A percentile compares a stretch with the other conserved stretches of the same genome.
Evolutionary conservation across 30 jellyfish, hydroid and myxozoan species (phyloP).

Genomic region (Aurelia aurita complex sp. Pacific): DNA sequence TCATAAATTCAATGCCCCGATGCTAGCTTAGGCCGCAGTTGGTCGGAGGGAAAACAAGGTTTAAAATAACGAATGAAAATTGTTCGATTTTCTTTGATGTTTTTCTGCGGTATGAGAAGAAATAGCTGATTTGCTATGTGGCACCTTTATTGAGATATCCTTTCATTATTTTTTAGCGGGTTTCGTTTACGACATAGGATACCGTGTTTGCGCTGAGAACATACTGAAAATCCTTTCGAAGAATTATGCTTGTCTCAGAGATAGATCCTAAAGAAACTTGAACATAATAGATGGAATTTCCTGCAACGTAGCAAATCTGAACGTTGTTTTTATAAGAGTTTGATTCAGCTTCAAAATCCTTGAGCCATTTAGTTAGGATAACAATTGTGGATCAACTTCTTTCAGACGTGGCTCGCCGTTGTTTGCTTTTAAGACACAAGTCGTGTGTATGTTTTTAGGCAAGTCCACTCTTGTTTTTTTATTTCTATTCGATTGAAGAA

Average conservation of each 20-base stretch:
- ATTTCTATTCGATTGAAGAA: too few relatives aligned
- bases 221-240: slow-evolving; percentile 42
- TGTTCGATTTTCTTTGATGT: slow-evolving; percentile 33
- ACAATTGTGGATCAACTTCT: neutral
- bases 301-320: slow-evolving; percentile 26
- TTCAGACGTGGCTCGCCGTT: neutral
- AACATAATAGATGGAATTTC: slow-evolving; percentile 36
- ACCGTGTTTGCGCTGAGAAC: slow-evolving; percentile 51
- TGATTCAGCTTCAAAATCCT: neutral
- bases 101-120: slow-evolving; percentile 36
- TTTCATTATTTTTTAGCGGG: slow-evolving; percentile 41
- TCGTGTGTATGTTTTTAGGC: neutral
- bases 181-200: slow-evolving; percentile 37
- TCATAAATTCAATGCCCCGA: slow-evolving; percentile 18
- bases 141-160: slow-evolving; percentile 52
- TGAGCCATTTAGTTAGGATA: neutral
- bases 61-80: neutral
- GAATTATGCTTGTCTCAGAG: slow-evolving; percentile 41
- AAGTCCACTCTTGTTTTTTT: too few relatives aligned
- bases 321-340: slow-evolving; percentile 35
- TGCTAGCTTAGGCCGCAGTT: slow-evolving; percentile 33
- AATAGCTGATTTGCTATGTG: slow-evolving; percentile 49
- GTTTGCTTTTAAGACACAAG: neutral
- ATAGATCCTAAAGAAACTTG: slow-evolving; percentile 37
- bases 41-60: slow-evolving; percentile 29